phyloP scores from a whole-genome alignment of 2,113 vertebrate genomes.

The Erinaceus europaeus region DNA sequence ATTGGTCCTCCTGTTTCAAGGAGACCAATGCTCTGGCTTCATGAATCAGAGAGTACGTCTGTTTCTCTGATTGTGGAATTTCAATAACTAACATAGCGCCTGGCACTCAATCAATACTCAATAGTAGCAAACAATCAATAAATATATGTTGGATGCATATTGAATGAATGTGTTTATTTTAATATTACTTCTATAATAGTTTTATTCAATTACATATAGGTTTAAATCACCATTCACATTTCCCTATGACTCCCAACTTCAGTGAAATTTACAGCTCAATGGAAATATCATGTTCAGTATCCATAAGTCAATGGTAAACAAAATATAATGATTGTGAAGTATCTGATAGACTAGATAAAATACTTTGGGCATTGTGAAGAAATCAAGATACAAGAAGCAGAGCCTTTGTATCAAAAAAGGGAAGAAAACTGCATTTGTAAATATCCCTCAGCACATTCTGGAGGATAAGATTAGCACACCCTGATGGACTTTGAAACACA shows the following conservation, averaged over 20 bases:
- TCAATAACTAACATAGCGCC: neutral
- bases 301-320: neutral
- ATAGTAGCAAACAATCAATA: conserved; percentile 36
- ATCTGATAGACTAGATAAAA: neutral
- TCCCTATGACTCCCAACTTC: neutral
- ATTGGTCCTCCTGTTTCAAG: neutral
- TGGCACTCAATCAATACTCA: neutral
- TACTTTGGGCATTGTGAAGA: neutral
- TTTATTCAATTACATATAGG: neutral
- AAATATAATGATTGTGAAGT: conserved; percentile 13
- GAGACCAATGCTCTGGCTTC: conserved; percentile 1
- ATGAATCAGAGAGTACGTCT: neutral
- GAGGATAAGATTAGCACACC: neutral
- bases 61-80: neutral
- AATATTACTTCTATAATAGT: conserved; percentile 22
- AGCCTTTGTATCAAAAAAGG: neutral
- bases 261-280: neutral
- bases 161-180: conserved; percentile 42
- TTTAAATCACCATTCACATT: conserved; percentile 34
- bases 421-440: neutral
- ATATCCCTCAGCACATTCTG: neutral
- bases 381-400: neutral
- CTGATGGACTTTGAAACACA: neutral
- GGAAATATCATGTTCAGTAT: neutral
- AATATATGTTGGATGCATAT: conserved; percentile 44